phyloP scores from a whole-genome alignment of 1,140 invertebrate species.

The Pseudomyrmex concolor region DNA sequence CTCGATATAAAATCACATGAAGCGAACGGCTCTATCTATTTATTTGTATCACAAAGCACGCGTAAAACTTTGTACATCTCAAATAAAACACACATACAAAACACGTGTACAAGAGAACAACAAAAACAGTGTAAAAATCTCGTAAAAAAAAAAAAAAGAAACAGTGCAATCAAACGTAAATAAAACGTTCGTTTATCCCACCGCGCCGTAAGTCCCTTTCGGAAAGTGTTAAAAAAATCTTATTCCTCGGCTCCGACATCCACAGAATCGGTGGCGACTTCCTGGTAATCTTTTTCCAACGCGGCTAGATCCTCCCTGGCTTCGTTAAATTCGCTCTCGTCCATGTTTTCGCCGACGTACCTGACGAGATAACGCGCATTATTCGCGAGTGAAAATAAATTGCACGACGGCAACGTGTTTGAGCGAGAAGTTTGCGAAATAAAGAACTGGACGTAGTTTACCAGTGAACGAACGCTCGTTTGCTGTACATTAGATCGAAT shows the following conservation, averaged over 20 bases:
- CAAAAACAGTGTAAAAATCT: constrained; percentile 59
- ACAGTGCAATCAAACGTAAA: neutral
- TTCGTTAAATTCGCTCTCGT: constrained; percentile 89
- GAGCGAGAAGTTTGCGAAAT: neutral
- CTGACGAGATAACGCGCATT: constrained; percentile 73
- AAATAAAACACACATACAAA: constrained; percentile 35
- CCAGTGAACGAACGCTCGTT: constrained; percentile 88
- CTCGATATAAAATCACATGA: neutral
- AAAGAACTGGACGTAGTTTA: constrained; percentile 64
- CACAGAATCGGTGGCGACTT: constrained; percentile 78
- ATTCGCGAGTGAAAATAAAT: neutral
- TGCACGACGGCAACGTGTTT: too few relatives aligned
- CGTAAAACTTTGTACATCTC: constrained; percentile 23
- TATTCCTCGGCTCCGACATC: constrained; percentile 74
- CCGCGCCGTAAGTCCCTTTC: neutral
- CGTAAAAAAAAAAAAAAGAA: neutral
- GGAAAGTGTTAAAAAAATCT: neutral
- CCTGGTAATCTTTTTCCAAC: constrained; percentile 85
- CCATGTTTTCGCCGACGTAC: constrained; percentile 89
- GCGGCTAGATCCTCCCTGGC: constrained; percentile 90
- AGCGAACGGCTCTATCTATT: neutral
- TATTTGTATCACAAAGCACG: constrained; percentile 30
- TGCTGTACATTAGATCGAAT: constrained; percentile 87
- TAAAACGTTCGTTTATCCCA: constrained; percentile 50
- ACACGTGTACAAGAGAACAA: constrained; percentile 15